These are phyloP conservation scores for Schlechtendalia chinensis DNA, from an alignment of 1,140 invertebrate genomes.

Conservation along the genomic window DNA sequence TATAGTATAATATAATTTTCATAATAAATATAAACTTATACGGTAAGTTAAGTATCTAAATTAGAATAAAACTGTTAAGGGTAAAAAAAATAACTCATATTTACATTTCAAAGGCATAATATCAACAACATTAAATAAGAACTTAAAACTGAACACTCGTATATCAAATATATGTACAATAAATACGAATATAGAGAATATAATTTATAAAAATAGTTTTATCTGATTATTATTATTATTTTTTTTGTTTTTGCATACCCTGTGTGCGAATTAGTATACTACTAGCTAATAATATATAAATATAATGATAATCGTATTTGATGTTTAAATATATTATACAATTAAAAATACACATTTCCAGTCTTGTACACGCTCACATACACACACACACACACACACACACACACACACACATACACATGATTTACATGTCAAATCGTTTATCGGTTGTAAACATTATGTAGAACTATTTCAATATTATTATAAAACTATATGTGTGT, in stretches of 20 bases:
- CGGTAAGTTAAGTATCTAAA: not conserved
- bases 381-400: no score
- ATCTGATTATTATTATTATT: not conserved
- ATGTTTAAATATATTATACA: not conserved
- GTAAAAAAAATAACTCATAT: slow-evolving; percentile 20
- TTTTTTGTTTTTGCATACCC: not conserved
- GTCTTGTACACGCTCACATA: not conserved
- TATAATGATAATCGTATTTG: not conserved
- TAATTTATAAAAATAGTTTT: not conserved
- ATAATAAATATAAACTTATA: not conserved
- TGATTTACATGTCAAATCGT: not conserved
- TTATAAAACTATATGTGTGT: no score
- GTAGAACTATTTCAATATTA: no score
- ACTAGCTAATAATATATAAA: not conserved
- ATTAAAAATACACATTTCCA: not conserved
- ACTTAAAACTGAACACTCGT: not conserved
- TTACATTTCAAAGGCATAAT: slow-evolving; percentile 32
- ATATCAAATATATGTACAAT: slow-evolving; percentile 2
- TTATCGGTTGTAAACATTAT: no score
- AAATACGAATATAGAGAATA: not conserved
- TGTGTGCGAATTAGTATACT: not conserved
- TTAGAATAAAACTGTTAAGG: not conserved
- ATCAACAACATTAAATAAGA: slow-evolving; percentile 7
- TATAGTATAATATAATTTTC: not conserved
- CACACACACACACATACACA: not conserved